Evolutionary conservation across 2,113 vertebrate genomes (phyloP).

Genomic region (Mus pahari): DNA sequence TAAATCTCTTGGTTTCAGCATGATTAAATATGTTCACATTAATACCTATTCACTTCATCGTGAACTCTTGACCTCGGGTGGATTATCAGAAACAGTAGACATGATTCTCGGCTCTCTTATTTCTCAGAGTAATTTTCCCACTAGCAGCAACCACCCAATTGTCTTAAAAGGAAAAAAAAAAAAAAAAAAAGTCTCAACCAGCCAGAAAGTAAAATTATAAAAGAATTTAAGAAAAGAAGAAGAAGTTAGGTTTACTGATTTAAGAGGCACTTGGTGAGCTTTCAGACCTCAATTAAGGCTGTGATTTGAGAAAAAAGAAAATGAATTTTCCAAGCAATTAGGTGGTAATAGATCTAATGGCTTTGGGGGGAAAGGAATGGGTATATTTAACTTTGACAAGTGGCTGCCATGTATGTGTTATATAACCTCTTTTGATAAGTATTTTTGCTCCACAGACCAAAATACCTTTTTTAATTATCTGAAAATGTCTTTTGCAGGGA

Average conservation of each 20-base stretch:
- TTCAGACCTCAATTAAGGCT: slow-evolving; percentile 76
- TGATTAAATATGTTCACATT: slow-evolving; percentile 36
- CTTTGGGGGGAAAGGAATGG: slow-evolving; percentile 49
- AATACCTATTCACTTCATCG: slow-evolving; percentile 1
- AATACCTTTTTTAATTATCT: slow-evolving; percentile 74
- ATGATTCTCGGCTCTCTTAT: not conserved
- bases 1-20: not conserved
- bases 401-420: slow-evolving; percentile 57
- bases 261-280: slow-evolving; percentile 70
- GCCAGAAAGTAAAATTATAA: slow-evolving; percentile 65
- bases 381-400: slow-evolving; percentile 75
- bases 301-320: slow-evolving; percentile 71
- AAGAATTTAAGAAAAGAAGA: slow-evolving; percentile 19
- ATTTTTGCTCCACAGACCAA: slow-evolving; percentile 75
- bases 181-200: slow-evolving; percentile 27
- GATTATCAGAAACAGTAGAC: slow-evolving; percentile 2
- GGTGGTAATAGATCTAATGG: slow-evolving; percentile 72
- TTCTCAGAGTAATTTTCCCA: slow-evolving; percentile 14
- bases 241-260: slow-evolving; percentile 69
- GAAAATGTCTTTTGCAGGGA: slow-evolving; percentile 67
- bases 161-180: slow-evolving; percentile 18
- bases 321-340: slow-evolving; percentile 81
- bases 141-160: not conserved
- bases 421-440: slow-evolving; percentile 67
- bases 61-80: not conserved